Evolutionary conservation across 2,888 invertebrate species (phyloP).

Genomic region (Polyommatus icarus): DNA sequence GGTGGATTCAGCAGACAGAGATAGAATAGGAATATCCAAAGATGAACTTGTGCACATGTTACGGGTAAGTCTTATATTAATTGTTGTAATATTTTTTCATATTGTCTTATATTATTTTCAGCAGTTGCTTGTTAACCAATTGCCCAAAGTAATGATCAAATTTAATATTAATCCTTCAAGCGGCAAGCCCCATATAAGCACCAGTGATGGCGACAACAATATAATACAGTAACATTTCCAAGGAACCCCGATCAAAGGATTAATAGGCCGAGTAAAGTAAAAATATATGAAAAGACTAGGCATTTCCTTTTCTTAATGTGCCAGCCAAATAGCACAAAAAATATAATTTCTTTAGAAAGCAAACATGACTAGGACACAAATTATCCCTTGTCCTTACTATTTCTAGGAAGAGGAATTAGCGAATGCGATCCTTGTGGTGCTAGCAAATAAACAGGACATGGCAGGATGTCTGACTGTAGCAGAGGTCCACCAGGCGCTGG

Average conservation of each 20-base stretch:
- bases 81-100: background rate
- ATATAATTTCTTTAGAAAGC: background rate
- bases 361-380: background rate
- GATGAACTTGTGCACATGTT: conserved; percentile 98
- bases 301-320: too few species aligned
- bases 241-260: too few species aligned
- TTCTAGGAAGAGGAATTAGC: conserved; percentile 96
- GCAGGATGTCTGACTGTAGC: conserved; percentile 97
- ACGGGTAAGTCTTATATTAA: conserved; percentile 82
- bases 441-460: conserved; percentile 99
- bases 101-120: background rate
- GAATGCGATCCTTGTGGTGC: conserved; percentile 96
- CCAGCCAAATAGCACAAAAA: too few species aligned
- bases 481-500: conserved; percentile 97
- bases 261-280: too few species aligned
- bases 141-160: too few species aligned
- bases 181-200: too few species aligned
- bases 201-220: too few species aligned
- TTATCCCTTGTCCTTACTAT: background rate
- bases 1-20: conserved; percentile 98
- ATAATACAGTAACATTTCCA: too few species aligned
- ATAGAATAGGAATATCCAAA: conserved; percentile 99
- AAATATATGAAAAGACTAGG: too few species aligned
- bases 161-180: too few species aligned
- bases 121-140: too few species aligned